Percentiles rank a stretch among this genome's conserved stretches.
phyloP scores from a whole-genome alignment of 2,888 invertebrate genomes.

The Himalopsyche anomala region DNA sequence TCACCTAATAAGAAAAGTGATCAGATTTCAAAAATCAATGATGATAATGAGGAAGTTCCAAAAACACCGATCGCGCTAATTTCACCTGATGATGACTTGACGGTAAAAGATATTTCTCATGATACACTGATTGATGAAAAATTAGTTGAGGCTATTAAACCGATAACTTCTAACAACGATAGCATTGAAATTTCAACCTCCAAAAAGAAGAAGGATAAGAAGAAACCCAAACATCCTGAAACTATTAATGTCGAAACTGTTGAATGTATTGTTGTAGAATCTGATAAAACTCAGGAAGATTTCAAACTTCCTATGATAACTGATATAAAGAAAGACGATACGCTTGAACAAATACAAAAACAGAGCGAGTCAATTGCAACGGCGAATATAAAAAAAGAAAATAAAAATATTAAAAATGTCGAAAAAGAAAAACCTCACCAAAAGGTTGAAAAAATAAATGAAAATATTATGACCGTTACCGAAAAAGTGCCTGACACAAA shows the following conservation, averaged over 20 bases:
- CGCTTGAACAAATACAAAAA: conserved; percentile 51
- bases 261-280: neutral
- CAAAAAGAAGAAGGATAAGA: conserved; percentile 32
- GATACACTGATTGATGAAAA: neutral
- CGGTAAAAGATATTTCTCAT: neutral
- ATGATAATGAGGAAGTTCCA: neutral
- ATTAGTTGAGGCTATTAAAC: neutral
- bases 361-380: neutral
- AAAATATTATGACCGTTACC: neutral
- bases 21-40: neutral
- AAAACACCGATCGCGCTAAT: neutral
- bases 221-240: conserved; percentile 4
- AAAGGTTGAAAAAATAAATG: conserved; percentile 1
- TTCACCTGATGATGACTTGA: neutral
- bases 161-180: neutral
- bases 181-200: conserved; percentile 20
- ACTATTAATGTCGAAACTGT: neutral
- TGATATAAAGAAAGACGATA: neutral
- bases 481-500: too few relatives aligned
- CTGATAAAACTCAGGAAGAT: neutral
- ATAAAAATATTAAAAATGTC: neutral
- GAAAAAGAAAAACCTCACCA: conserved; percentile 36
- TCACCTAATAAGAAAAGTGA: neutral
- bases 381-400: conserved; percentile 6
- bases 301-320: neutral